Base-by-base conservation (phyloP, 2,113 vertebrate species). In the Chaetops frenatus region DNA sequence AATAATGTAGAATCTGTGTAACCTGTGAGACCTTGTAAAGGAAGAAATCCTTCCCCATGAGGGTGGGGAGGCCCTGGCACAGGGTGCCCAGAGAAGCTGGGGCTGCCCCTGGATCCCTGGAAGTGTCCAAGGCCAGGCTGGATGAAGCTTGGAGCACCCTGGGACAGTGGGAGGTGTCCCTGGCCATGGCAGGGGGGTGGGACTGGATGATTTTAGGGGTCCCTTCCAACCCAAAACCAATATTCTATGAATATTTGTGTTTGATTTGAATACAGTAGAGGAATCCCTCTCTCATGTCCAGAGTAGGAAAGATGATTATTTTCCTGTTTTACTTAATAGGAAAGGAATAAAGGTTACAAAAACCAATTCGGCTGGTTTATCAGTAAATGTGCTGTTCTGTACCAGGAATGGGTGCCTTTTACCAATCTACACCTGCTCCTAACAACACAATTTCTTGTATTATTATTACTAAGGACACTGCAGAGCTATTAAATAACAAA, bases 71-170 rank as follows among this genome's bases (percentile, higher is more conserved):
- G 35, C 10, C 31, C 40, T 69, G 71, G 38, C 35, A 42, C 54
- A 54, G 40, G 14, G 1, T 61, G 21, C 5, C n/a, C 70, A 61
- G 70, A 69, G 54, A 4, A 48, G 62, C n/a, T 82, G 70, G 31
- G 70, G 53, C 47, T 89, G 38, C 3, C 17, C 54, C 62, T 76
- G 60, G 35, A 82, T 54, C 54, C 29, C n/a, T 69, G 54, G 25
- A 3, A 35, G 5, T 33, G 14, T 5, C 35, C 61, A 47, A 76
- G 29, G 10, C 21, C 70, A 47, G 47, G 21, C 0, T 67, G 47
- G 61, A 54, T 0, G 0, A 38, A 12, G 17, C 5, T 61, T 47
- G 70, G 38, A 74, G 16, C 29, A 12, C 0, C 9, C 20, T 47
- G 54, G 29, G 14, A 2, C 0, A 1, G 40, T 61, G 70, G 17